Evolutionary conservation across 30 jellyfish, hydroid and myxozoan species (phyloP), one percentile per base, ranked within the genome.

Genomic region (Haliclystus octoradiatus): DNA sequence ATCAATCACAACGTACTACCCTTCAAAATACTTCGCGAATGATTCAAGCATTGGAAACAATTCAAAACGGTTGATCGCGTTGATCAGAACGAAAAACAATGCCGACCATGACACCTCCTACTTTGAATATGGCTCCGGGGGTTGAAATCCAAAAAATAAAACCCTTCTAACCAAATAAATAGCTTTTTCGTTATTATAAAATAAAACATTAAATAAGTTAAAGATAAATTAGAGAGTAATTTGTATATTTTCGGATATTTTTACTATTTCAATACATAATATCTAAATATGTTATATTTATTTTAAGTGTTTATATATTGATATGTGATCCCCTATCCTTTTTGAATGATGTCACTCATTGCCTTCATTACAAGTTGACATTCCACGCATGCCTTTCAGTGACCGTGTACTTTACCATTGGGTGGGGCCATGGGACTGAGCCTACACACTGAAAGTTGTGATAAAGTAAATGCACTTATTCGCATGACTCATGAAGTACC

Each of bases 101-200:
- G n/a, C n/a, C n/a, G n/a, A 19, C 57, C 57, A 40, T 40, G 57
- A 40, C 57, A 40, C 57, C 57, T 40, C 57, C 57, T 40, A 40
- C 19, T 40, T 40, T 40, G 14, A 40, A 40, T 40, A 19, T 40
- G 19, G 57, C 57, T 19, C 9, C 57, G 57, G 57, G 57, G 57
- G 57, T 40, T n/a, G n/a, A n/a, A n/a, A n/a, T n/a, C n/a, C n/a
- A n/a, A n/a, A n/a, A n/a, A n/a, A n/a, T n/a, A n/a, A n/a, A n/a
- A n/a, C n/a, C n/a, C n/a, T n/a, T n/a, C n/a, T n/a, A n/a, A n/a
- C n/a, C n/a, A n/a, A n/a, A n/a, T n/a, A n/a, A n/a, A n/a, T n/a
- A n/a, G n/a, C n/a, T n/a, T n/a, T n/a, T n/a, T n/a, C n/a, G n/a
- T n/a, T n/a, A n/a, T n/a, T 40, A 9, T 40, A 40, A 5, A 40